These are phyloP conservation scores for Drosophila bunnanda DNA, from an alignment of 2,888 invertebrate species.

Conservation along the genomic window DNA sequence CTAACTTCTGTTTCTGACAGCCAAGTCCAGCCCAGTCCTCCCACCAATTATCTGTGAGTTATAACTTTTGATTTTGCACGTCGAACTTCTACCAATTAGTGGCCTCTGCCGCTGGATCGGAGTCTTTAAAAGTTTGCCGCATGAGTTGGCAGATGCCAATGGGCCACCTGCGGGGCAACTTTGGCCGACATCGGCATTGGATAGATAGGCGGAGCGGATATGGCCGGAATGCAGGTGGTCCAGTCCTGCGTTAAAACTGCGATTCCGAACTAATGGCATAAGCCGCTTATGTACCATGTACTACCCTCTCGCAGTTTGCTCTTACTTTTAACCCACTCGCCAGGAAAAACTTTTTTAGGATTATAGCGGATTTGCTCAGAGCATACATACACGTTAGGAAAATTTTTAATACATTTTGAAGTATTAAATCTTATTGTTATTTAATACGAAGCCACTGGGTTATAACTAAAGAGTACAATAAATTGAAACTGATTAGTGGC, in stretches of 20 bases:
- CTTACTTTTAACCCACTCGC: constrained; percentile 61
- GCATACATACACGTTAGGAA: constrained; percentile 13
- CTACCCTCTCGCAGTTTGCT: constrained; percentile 54
- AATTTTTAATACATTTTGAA: background rate
- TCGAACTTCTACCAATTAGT: constrained; percentile 48
- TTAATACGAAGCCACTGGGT: background rate
- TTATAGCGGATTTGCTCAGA: constrained; percentile 53
- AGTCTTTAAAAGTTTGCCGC: constrained; percentile 39
- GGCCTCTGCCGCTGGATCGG: constrained; percentile 4
- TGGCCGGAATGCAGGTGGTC: constrained; percentile 23
- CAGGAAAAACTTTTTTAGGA: constrained; percentile 60
- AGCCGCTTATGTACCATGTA: constrained; percentile 61
- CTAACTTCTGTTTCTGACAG: constrained; percentile 1
- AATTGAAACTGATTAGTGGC: background rate
- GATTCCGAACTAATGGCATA: constrained; percentile 66
- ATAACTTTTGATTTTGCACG: constrained; percentile 45
- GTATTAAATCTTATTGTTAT: background rate
- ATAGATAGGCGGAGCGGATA: constrained; percentile 18
- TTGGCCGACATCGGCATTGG: constrained; percentile 10
- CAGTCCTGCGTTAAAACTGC: constrained; percentile 18
- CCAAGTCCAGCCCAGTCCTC: background rate
- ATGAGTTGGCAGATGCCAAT: constrained; percentile 44
- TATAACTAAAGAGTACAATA: background rate
- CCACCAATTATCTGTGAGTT: constrained; percentile 37
- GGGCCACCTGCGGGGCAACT: constrained; percentile 24